These are phyloP conservation scores for Pectinophora gossypiella DNA, from an alignment of 1,140 invertebrate species.

Conservation along the genomic window DNA sequence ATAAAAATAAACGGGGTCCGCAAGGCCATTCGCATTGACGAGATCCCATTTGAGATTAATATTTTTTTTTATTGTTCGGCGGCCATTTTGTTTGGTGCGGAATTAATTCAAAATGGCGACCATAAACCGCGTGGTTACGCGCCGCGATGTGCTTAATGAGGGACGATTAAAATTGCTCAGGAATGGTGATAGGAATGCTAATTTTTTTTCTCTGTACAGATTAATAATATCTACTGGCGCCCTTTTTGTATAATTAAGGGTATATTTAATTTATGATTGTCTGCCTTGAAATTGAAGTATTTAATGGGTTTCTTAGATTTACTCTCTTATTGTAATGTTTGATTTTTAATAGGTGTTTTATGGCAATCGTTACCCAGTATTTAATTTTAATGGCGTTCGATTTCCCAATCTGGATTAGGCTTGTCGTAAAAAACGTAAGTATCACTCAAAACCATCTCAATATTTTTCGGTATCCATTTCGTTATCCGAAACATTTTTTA, in stretches of 20 bases:
- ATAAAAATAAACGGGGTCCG: constrained; percentile 28
- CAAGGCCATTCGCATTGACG: constrained; percentile 25
- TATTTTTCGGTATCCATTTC: too few species aligned
- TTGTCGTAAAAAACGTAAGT: too few species aligned
- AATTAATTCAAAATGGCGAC: constrained; percentile 67
- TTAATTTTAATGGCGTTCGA: too few species aligned
- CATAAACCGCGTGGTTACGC: constrained; percentile 57
- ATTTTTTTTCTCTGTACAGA: constrained; percentile 49
- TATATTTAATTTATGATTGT: too few species aligned
- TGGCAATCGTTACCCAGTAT: too few species aligned
- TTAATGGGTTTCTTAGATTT: too few species aligned
- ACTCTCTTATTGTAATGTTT: too few species aligned
- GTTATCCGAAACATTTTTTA: too few species aligned
- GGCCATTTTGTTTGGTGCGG: constrained; percentile 62
- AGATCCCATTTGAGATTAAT: constrained; percentile 51
- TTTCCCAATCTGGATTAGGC: too few species aligned
- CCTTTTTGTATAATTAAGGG: background rate
- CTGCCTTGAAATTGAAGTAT: too few species aligned
- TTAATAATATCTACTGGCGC: background rate
- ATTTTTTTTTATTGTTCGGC: constrained; percentile 53
- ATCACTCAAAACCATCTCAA: too few species aligned
- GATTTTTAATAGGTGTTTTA: too few species aligned
- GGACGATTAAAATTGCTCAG: constrained; percentile 61
- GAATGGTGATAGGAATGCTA: constrained; percentile 45
- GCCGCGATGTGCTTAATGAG: constrained; percentile 63